phyloP scores from a whole-genome alignment of 1,140 invertebrate species.

The Brachionus rotundiformis region DNA sequence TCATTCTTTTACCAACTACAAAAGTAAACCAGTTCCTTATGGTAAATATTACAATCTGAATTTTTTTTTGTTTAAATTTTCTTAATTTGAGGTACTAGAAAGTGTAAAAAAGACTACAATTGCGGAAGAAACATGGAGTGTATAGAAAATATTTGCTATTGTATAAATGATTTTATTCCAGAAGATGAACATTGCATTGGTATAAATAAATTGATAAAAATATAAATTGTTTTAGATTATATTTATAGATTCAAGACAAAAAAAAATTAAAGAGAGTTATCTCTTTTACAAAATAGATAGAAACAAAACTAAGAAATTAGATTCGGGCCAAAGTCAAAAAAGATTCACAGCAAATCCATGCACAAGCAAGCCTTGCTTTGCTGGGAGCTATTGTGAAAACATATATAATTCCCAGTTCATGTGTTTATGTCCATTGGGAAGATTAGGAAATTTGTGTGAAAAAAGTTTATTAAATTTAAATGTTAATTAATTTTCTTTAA shows the following conservation, averaged over 20 bases:
- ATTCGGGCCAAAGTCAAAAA: not conserved
- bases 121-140: conserved; percentile 46
- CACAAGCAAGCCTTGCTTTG: conserved; percentile 16
- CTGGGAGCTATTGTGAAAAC: conserved; percentile 54
- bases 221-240: no score
- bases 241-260: no score
- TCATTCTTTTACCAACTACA: no score
- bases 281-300: no score
- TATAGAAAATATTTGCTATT: conserved; percentile 34
- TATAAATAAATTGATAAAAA: not conserved
- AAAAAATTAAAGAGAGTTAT: not conserved
- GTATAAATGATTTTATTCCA: not conserved
- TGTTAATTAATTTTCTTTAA: not conserved
- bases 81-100: conserved; percentile 8
- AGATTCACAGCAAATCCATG: not conserved
- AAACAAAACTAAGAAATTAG: not conserved
- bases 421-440: conserved; percentile 57
- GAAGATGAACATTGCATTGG: conserved; percentile 10
- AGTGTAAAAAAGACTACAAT: conserved; percentile 24
- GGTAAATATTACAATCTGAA: not conserved
- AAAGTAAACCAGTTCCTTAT: not conserved
- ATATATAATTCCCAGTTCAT: conserved; percentile 54
- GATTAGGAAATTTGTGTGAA: conserved; percentile 5
- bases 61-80: not conserved
- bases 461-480: not conserved